phyloP scores from a whole-genome alignment of 1,140 invertebrate species.

The Drosophila fuyamai region DNA sequence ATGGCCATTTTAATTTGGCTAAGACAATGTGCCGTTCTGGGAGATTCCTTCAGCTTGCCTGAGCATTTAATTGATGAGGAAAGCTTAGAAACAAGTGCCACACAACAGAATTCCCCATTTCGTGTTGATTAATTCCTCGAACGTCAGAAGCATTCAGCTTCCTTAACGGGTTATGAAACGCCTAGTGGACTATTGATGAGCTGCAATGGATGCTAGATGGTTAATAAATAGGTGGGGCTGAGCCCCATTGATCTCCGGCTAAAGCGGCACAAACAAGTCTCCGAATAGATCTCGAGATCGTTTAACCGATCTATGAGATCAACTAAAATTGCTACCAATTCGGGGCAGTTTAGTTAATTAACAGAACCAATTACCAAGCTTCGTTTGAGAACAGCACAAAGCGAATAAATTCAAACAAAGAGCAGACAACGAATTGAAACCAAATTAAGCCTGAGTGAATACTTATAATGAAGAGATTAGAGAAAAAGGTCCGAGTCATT shows the following conservation, averaged over 20 bases:
- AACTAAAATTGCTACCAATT: constrained; percentile 23
- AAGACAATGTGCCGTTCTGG: constrained; percentile 79
- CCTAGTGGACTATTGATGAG: constrained; percentile 51
- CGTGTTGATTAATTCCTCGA: constrained; percentile 65
- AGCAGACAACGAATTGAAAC: constrained; percentile 50
- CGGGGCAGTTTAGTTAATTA: constrained; percentile 39
- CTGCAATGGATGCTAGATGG: constrained; percentile 7
- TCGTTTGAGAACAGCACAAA: constrained; percentile 16
- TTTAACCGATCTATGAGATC: constrained; percentile 15
- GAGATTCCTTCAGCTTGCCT: constrained; percentile 59
- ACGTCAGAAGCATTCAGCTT: constrained; percentile 6
- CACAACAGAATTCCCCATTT: constrained; percentile 35
- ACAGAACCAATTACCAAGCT: constrained; percentile 44
- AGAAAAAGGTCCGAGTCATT: constrained; percentile 69
- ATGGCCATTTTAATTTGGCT: constrained; percentile 68
- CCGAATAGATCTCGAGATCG: constrained; percentile 15
- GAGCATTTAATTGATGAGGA: constrained; percentile 71
- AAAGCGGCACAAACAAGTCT: constrained; percentile 21
- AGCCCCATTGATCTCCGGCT: constrained; percentile 36
- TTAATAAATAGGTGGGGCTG: constrained; percentile 21
- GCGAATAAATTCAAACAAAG: constrained; percentile 11
- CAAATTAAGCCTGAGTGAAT: constrained; percentile 50
- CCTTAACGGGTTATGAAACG: constrained; percentile 33
- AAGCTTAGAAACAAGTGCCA: constrained; percentile 45
- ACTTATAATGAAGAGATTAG: constrained; percentile 51